Base-by-base conservation (phyloP, 2,797 vertebrate genomes). In the Glossophaga mutica region DNA sequence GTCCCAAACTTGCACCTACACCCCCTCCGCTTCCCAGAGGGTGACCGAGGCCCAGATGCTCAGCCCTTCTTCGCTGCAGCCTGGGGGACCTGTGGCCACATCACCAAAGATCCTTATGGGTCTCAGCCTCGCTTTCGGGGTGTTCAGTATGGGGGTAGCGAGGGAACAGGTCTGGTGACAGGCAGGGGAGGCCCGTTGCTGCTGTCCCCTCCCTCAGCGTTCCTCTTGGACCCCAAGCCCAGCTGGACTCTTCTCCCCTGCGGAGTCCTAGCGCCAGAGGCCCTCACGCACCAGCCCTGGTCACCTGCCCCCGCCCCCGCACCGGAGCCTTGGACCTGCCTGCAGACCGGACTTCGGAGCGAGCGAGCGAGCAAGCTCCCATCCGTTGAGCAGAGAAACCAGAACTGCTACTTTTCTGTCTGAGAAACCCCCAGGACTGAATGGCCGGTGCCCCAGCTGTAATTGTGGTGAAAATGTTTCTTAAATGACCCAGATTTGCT, bases 71-170 rank as follows among this genome's bases (percentile, higher is more conserved):
- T 34, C n/a, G 37, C 37, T 16, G 0, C 4, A 50, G 55, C 62
- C 73, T 1, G 0, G 52, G 42, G 65, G 52, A 34, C 62, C 73
- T 0, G 1, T 32, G 44, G 55, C 26, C 42, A 15, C 4, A 24
- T 18, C 44, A 19, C 29, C 11, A 11, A 77, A 32, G 65, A 12
- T 5, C 39, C 62, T 68, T 9, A 21, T 39, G 46, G 22, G 37
- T 26, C 82, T 55, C 6, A 5, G 55, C 42, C 18, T 19, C 0
- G 1, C 29, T 52, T 46, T n/a, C 0, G 0, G 59, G 59, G 24
- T 24, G 52, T 44, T 55, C 10, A 48, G 15, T 59, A 3, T 1
- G 29, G 55, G 3, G 85, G 14, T 1, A 15, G n/a, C 1, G 7
- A 15, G 21, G 50, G 24, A 26, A 16, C 50, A 22, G 70, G 34